These are phyloP conservation scores for Rotaria magnacalcarata DNA, from an alignment of 2,888 invertebrate genomes.

Conservation along the genomic window DNA sequence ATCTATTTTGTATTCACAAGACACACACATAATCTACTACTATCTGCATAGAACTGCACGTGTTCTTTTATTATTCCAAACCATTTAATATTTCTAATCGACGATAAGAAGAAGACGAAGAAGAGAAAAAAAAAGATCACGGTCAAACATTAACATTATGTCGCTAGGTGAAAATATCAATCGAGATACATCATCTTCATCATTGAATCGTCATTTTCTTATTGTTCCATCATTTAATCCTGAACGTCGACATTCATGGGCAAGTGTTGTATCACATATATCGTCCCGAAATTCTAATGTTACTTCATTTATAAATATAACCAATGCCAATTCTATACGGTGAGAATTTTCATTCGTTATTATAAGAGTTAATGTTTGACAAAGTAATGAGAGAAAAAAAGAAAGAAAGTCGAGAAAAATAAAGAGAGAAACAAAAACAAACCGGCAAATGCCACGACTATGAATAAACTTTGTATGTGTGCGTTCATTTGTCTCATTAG, in stretches of 20 bases:
- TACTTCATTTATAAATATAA: neutral
- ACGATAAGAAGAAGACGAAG: neutral
- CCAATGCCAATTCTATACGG: neutral
- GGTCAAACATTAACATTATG: neutral
- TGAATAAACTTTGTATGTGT: neutral
- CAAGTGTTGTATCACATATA: neutral
- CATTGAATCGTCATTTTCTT: neutral
- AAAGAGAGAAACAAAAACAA: neutral
- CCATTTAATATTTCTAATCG: neutral
- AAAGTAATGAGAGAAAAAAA: neutral
- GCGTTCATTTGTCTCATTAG: constrained; percentile 1
- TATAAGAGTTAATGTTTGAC: neutral
- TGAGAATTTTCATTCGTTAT: neutral
- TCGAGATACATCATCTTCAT: neutral
- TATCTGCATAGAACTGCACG: neutral
- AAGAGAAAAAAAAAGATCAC: neutral
- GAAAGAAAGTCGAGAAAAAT: neutral
- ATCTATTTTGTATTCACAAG: neutral
- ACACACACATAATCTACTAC: neutral
- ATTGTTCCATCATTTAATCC: constrained; percentile 34
- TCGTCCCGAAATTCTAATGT: neutral
- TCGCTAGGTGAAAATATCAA: neutral
- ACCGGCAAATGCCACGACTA: neutral
- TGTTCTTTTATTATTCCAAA: neutral
- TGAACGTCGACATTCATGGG: constrained; percentile 32